A percentile compares a stretch with the other conserved stretches of the same genome.
phyloP scores from a whole-genome alignment of 2,888 invertebrate genomes.

The Diaphora mendica region DNA sequence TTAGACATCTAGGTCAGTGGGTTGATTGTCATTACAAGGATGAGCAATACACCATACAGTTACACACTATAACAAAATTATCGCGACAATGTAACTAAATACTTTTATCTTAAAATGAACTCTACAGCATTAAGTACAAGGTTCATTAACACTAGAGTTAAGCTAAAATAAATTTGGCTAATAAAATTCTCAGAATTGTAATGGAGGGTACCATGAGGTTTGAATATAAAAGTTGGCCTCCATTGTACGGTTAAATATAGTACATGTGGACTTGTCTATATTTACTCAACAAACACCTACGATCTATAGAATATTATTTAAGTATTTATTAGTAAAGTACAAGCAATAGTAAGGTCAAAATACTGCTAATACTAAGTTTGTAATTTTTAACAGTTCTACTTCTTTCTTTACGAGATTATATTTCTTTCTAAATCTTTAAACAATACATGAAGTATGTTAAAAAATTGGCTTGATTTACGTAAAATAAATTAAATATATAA shows the following conservation, averaged over 20 bases:
- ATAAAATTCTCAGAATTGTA: constrained; percentile 28
- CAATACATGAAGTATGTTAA: no score
- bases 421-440: not conserved
- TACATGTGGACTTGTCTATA: not conserved
- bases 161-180: constrained; percentile 8
- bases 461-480: not conserved
- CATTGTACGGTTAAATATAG: not conserved
- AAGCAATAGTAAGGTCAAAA: not conserved
- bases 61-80: constrained; percentile 34
- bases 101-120: constrained; percentile 20
- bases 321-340: not conserved
- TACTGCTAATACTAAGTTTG: not conserved
- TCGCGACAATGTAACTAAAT: constrained; percentile 8
- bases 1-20: constrained; percentile 46
- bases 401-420: not conserved
- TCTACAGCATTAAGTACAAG: constrained; percentile 19
- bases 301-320: not conserved
- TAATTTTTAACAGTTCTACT: not conserved
- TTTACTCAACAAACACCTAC: not conserved
- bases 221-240: constrained; percentile 19
- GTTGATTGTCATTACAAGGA: constrained; percentile 49
- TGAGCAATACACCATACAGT: constrained; percentile 41
- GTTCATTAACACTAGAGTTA: constrained; percentile 10
- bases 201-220: constrained; percentile 33
- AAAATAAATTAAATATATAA: not conserved